Evolutionary conservation across 2,888 invertebrate species (phyloP).

Genomic region (Epinotia demarniana): DNA sequence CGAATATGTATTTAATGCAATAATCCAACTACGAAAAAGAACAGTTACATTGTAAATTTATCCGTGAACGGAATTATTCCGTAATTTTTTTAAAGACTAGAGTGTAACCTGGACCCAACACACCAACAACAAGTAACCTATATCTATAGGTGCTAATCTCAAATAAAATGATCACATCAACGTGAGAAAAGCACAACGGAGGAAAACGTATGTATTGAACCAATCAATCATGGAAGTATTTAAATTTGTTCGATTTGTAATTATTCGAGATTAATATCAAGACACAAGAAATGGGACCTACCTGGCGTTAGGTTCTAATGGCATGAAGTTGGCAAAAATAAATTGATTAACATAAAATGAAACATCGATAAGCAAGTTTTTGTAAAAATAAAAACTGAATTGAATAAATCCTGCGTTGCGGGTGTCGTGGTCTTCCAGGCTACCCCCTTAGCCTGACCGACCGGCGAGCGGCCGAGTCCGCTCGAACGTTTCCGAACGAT

Average conservation of each 20-base stretch:
- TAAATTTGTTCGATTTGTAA: constrained; percentile 1
- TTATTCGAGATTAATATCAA: constrained; percentile 58
- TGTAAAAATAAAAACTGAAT: constrained; percentile 75
- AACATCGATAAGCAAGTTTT: constrained; percentile 82
- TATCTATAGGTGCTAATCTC: constrained; percentile 54
- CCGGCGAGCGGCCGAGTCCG: constrained; percentile 72
- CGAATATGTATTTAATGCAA: constrained; percentile 72
- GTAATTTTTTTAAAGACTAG: constrained; percentile 63
- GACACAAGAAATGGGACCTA: constrained; percentile 73
- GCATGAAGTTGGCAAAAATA: constrained; percentile 55
- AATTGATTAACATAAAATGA: constrained; percentile 69
- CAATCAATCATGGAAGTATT: constrained; percentile 67
- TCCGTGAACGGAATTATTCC: constrained; percentile 68
- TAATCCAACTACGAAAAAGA: constrained; percentile 62
- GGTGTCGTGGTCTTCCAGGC: constrained; percentile 83
- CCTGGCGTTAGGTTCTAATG: constrained; percentile 54
- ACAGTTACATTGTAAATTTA: constrained; percentile 78
- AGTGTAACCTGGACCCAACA: constrained; percentile 84
- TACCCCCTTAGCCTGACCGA: constrained; percentile 77
- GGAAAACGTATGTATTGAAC: constrained; percentile 59
- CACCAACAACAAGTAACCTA: constrained; percentile 82
- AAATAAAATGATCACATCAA: constrained; percentile 77
- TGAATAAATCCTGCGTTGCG: constrained; percentile 78
- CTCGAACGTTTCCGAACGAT: constrained; percentile 77
- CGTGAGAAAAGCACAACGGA: constrained; percentile 68